phyloP scores from a whole-genome alignment of 2,797 vertebrate species.

The Macropodus opercularis region DNA sequence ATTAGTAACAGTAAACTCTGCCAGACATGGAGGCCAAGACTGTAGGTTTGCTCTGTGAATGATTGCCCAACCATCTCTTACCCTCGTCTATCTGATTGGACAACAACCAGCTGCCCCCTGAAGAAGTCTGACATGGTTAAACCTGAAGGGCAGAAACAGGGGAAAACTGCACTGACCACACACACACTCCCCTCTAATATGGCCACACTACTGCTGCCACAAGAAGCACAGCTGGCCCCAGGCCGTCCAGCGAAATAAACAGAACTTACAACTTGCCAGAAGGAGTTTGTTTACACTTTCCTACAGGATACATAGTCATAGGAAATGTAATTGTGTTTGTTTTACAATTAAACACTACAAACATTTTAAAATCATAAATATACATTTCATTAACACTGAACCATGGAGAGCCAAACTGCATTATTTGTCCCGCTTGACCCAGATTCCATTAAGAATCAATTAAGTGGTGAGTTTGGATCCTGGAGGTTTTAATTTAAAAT shows the following conservation, averaged over 20 bases:
- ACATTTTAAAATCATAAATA: too few species aligned
- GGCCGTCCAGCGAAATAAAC: slow-evolving; percentile 31
- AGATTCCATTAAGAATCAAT: too few species aligned
- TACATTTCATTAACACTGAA: too few species aligned
- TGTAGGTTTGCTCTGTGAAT: not conserved
- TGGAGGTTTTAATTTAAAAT: too few species aligned
- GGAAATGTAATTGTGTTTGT: not conserved
- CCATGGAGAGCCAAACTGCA: too few species aligned
- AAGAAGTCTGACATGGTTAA: slow-evolving; percentile 8
- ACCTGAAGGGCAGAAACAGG: not conserved
- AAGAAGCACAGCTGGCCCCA: not conserved
- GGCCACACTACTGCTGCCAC: not conserved
- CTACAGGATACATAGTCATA: not conserved
- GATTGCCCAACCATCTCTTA: slow-evolving; percentile 29
- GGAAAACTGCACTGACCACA: not conserved
- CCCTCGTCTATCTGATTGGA: slow-evolving; percentile 24
- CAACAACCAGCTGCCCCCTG: slow-evolving; percentile 24
- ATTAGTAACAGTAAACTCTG: slow-evolving; percentile 4
- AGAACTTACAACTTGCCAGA: slow-evolving; percentile 20
- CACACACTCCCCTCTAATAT: not conserved
- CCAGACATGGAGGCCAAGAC: slow-evolving; percentile 9
- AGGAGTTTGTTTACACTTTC: not conserved
- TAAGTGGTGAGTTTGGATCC: too few species aligned
- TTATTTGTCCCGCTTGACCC: too few species aligned
- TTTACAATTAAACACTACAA: not conserved